Conservation (phyloP, 2,888 invertebrate species). For the Blastobasis lacticolella region DNA sequence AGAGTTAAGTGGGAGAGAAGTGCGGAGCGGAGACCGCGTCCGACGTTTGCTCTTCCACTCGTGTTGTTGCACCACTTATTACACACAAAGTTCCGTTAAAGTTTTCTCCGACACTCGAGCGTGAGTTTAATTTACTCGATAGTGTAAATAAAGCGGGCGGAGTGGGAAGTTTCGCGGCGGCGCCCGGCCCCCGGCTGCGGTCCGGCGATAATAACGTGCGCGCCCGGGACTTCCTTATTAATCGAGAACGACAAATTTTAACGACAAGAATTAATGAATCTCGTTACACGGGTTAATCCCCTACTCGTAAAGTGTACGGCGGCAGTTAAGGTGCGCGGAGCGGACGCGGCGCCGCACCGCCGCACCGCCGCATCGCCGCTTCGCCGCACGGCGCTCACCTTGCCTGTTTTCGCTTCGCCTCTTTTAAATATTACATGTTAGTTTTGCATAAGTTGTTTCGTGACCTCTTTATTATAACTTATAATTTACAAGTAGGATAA, state of each 20-base stretch:
- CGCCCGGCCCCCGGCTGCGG: conserved; percentile 38
- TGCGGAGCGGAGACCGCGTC: conserved; percentile 68
- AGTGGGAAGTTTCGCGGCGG: conserved; percentile 66
- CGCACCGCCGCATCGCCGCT: conserved; percentile 17
- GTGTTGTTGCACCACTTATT: conserved; percentile 76
- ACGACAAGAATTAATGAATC: conserved; percentile 77
- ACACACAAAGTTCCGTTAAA: conserved; percentile 74
- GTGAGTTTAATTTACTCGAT: conserved; percentile 75
- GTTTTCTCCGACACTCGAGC: conserved; percentile 70
- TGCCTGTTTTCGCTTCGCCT: too few relatives aligned
- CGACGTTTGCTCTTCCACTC: conserved; percentile 74
- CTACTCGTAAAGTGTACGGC: conserved; percentile 68
- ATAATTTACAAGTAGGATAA: too few relatives aligned
- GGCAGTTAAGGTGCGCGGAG: conserved; percentile 61
- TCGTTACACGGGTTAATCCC: conserved; percentile 76
- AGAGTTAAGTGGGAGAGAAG: conserved; percentile 73
- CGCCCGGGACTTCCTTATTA: conserved; percentile 71
- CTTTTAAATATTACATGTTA: too few relatives aligned
- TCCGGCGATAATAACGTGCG: conserved; percentile 70
- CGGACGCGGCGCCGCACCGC: conserved; percentile 35
- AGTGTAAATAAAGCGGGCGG: conserved; percentile 74
- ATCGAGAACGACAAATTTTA: conserved; percentile 76
- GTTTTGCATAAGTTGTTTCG: too few relatives aligned
- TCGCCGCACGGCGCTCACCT: too few relatives aligned
- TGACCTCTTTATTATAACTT: too few relatives aligned